Evolutionary conservation across 2,888 invertebrate species (phyloP), one percentile per base, ranked within the genome.

Genomic region (Dolichomitus sp.): DNA sequence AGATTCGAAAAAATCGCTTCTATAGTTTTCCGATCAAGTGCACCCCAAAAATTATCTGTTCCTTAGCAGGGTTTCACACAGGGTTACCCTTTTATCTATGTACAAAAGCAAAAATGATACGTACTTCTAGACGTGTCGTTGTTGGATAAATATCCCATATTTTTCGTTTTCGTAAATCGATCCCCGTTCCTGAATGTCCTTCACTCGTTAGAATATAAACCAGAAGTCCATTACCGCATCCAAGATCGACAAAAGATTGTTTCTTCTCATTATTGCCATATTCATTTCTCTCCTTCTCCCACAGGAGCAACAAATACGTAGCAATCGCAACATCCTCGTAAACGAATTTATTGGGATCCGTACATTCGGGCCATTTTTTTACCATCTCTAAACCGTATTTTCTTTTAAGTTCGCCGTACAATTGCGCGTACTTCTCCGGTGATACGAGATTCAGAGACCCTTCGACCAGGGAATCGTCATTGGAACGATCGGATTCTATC

Each of bases 301-400:
- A 99, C 0, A 99, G 90, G 1, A 97, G 94, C 70, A 98, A 94
- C 57, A 99, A 94, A 93, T 99, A 99, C 12, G 97, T 95, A 6
- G 98, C 98, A 89, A 99, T 99, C 4, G 98, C 98, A 84, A 99
- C 95, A 93, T 99, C 99, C 95, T 99, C 99, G 94, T 97, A 98
- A 0, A 99, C 98, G 95, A 97, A 99, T 94, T 99, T 99, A 65
- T 96, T 94, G 17, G 99, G 98, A 94, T 99, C 98, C 6, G 99
- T 99, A 83, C 96, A 96, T 94, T 99, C 98, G 5, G 97, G 96
- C 99, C 99, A 99, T 84, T 96, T 96, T 96, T 96, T 95, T 11
- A 97, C 95, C 91, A 98, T 95, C 81, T 96, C 94, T 79, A 95
- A 94, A 0, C 97, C 97, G 95, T 98, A 97, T 93, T 97, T 98